Evolutionary conservation across 2,797 vertebrate genomes (phyloP).

Genomic region (Mormyrus proboscirostris): DNA sequence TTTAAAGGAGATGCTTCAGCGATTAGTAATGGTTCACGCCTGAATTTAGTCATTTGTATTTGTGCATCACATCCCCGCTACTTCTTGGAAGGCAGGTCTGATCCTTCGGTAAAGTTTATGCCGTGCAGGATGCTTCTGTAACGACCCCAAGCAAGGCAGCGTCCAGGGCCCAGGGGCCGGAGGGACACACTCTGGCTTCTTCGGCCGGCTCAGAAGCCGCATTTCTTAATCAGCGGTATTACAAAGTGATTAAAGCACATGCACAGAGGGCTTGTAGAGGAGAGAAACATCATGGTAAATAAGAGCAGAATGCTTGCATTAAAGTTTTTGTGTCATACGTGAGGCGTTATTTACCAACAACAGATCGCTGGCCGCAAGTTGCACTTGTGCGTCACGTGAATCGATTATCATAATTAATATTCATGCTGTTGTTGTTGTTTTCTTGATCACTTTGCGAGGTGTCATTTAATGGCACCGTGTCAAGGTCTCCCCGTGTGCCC

Average conservation of each 20-base stretch:
- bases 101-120: background rate
- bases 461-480: slow-evolving; percentile 51
- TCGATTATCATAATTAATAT: background rate
- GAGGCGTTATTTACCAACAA: no score
- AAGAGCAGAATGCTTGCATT: background rate
- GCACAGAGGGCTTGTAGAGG: background rate
- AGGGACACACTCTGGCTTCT: background rate
- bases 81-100: background rate
- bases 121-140: background rate
- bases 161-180: background rate
- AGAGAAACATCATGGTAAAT: background rate
- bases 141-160: background rate
- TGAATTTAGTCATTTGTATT: background rate
- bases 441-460: slow-evolving; percentile 49
- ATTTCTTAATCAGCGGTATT: background rate
- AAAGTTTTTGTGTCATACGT: background rate
- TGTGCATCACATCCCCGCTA: background rate
- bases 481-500: slow-evolving; percentile 50
- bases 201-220: background rate
- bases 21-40: background rate
- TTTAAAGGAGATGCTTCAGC: background rate
- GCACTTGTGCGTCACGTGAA: background rate
- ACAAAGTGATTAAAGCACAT: background rate
- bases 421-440: slow-evolving; percentile 32
- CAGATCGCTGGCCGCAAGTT: background rate